phyloP scores from a whole-genome alignment of 35 echinoderm and acorn worm species.

The Strongylocentrotus purpuratus region DNA sequence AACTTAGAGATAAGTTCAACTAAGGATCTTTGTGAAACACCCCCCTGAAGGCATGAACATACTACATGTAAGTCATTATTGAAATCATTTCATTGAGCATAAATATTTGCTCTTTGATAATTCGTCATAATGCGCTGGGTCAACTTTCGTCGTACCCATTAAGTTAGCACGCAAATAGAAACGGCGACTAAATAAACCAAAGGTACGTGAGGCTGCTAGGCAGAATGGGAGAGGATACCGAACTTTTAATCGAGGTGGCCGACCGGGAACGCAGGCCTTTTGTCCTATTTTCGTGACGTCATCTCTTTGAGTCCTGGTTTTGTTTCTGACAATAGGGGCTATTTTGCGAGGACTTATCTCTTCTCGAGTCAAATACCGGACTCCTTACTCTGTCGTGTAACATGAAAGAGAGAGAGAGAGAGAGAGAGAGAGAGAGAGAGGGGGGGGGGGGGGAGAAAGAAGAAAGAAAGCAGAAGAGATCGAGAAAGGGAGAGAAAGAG shows the following conservation, averaged over 20 bases:
- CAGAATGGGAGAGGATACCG: neutral
- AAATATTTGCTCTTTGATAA: neutral
- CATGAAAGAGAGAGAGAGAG: neutral
- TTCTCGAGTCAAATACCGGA: neutral
- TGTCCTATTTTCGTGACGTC: neutral
- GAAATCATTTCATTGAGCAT: neutral
- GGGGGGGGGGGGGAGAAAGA: neutral
- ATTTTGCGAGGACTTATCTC: neutral
- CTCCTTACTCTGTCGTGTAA: neutral
- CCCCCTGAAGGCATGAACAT: no score
- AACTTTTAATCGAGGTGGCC: neutral
- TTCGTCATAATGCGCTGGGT: neutral
- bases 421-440: neutral
- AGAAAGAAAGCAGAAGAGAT: neutral
- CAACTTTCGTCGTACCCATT: neutral
- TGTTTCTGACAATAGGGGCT: conserved; percentile 1
- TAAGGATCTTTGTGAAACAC: no score
- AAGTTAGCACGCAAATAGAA: neutral
- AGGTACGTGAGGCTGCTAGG: neutral
- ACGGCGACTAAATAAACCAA: neutral
- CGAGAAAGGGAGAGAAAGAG: neutral
- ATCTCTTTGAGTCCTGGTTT: neutral
- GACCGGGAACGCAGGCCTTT: neutral
- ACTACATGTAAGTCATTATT: neutral
- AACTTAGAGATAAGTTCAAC: no score